phyloP scores from a whole-genome alignment of 2,888 invertebrate species.

The Himalopsyche kuldschensis region DNA sequence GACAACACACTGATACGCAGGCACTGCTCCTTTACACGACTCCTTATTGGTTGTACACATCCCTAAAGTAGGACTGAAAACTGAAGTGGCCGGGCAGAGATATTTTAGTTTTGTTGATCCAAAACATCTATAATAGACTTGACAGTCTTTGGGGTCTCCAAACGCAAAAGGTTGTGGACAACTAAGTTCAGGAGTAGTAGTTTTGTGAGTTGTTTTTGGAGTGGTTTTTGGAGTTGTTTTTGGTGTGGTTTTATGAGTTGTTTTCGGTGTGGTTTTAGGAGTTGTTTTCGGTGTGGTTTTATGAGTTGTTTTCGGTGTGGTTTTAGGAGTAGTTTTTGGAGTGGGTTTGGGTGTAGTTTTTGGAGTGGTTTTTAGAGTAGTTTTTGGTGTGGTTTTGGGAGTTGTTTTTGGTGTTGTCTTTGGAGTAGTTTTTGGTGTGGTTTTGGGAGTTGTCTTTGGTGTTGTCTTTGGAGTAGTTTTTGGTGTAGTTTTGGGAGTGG shows the following conservation, averaged over 20 bases:
- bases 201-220: neutral
- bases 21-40: slow-evolving; percentile 53
- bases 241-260: neutral
- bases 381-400: neutral
- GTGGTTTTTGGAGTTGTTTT: neutral
- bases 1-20: slow-evolving; percentile 50
- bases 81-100: slow-evolving; percentile 52
- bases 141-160: slow-evolving; percentile 44
- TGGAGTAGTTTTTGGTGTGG: slow-evolving; percentile 2
- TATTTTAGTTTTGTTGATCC: slow-evolving; percentile 46
- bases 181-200: slow-evolving; percentile 41
- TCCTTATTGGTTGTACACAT: slow-evolving; percentile 55
- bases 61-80: slow-evolving; percentile 53
- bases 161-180: neutral
- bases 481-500: slow-evolving; percentile 2
- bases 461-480: neutral
- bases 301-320: neutral
- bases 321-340: neutral
- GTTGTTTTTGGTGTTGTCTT: slow-evolving; percentile 3
- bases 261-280: slow-evolving; percentile 5
- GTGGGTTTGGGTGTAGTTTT: neutral
- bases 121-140: slow-evolving; percentile 57
- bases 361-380: neutral
- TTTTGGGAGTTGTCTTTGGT: neutral
- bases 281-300: neutral